Conservation (phyloP, 2,888 invertebrate genomes). For the Drosophila testacea region DNA sequence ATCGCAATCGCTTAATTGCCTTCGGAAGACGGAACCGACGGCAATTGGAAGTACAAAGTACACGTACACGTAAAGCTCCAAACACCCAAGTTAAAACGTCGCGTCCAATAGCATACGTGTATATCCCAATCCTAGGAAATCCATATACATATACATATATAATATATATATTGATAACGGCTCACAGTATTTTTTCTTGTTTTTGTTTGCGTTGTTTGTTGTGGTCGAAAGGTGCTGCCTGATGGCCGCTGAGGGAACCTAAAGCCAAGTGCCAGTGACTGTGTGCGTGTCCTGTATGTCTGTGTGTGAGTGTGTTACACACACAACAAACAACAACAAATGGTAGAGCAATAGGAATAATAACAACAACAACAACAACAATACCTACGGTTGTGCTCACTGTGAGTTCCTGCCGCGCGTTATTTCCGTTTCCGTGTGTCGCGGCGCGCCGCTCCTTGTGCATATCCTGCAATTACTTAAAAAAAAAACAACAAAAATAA, state of each 20-base stretch:
- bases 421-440: conserved; percentile 56
- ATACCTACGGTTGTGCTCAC: neutral
- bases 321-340: conserved; percentile 24
- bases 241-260: conserved; percentile 52
- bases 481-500: neutral
- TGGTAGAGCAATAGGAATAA: conserved; percentile 14
- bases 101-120: neutral
- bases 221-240: conserved; percentile 40
- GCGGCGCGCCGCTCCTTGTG: conserved; percentile 23
- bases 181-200: conserved; percentile 28
- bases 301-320: conserved; percentile 4
- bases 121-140: neutral
- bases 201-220: conserved; percentile 46
- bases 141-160: no score
- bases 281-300: conserved; percentile 1
- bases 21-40: conserved; percentile 9
- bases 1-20: conserved; percentile 8
- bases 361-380: neutral
- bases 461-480: conserved; percentile 51
- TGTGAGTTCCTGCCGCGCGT: conserved; percentile 39
- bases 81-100: neutral
- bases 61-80: neutral
- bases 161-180: neutral
- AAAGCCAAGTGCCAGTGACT: conserved; percentile 21
- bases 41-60: conserved; percentile 7